Percentiles rank a stretch among this genome's conserved stretches.
These are phyloP conservation scores for Peromyscus nudipes DNA, from an alignment of 2,797 vertebrate species.

Conservation along the genomic window DNA sequence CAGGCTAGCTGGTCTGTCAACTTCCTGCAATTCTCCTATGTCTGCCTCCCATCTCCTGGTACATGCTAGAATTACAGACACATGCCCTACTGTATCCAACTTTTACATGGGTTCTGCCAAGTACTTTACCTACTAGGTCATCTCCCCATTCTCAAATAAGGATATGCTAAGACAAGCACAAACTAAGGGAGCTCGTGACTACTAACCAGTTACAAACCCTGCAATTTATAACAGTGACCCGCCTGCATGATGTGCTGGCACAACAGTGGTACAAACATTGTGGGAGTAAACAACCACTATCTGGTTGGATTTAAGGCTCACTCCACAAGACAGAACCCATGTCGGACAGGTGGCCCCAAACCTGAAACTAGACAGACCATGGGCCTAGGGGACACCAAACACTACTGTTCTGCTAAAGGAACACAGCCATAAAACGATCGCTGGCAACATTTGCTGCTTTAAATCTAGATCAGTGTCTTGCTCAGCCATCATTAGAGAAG, in stretches of 20 bases:
- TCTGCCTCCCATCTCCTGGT: neutral
- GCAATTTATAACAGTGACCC: neutral
- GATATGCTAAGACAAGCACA: neutral
- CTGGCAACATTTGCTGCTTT: neutral
- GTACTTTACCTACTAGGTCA: neutral
- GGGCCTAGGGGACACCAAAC: neutral
- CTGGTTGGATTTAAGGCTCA: neutral
- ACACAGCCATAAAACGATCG: neutral
- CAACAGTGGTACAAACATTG: neutral
- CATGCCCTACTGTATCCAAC: neutral
- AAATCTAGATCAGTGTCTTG: neutral
- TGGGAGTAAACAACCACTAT: neutral
- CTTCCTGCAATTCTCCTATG: neutral
- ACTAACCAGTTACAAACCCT: neutral
- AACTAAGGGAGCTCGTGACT: neutral
- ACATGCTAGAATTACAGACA: neutral
- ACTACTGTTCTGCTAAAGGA: neutral
- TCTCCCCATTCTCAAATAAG: neutral
- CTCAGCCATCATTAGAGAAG: neutral
- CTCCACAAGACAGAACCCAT: neutral
- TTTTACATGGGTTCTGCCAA: neutral
- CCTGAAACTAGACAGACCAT: neutral
- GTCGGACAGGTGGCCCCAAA: neutral
- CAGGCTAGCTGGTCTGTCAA: neutral
- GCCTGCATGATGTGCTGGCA: neutral